Base-by-base conservation (phyloP, 2,888 invertebrate genomes). In the Caenorhabditis drosophilae region DNA sequence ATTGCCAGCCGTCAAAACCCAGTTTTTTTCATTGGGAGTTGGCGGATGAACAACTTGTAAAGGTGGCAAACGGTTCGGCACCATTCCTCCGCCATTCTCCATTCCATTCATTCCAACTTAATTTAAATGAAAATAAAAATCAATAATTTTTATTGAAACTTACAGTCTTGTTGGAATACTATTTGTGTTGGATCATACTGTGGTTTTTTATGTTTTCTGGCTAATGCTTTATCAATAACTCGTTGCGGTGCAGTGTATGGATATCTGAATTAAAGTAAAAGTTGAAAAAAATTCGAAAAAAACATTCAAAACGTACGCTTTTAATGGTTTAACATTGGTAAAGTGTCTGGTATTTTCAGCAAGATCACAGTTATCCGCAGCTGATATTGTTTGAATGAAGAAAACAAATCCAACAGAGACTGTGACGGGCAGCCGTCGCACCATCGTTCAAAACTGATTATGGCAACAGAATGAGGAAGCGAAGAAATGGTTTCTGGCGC, bases 1-100 rank as follows among this genome's bases (percentile, higher is more conserved):
- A 38, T 74, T 72, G 25, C 74, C 80, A 3, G 79, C 73, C 7
- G 77, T 74, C 60, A 82, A 46, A 16, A 81, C 81, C 81, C 81
- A 81, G 18, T 82, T 77, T 36, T 77, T 75, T 56, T 81, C 81
- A 49, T 78, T 74, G 0, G 81, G 81, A 0, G 77, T 61, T 15
- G 76, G 71, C 2, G 81, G 81, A 54, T 80, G 80, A 9, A 77
- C 75, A 7, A 78, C 70, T 64, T 79, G 68, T 1, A 66, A 36
- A 23, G 67, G 55, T 31, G 67, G 57, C 2, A 50, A 16, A 4
- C 67, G 48, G 23, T 45, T 42, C 18, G 46, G 31, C 55, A 54
- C 49, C 27, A 52, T 45, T 4, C 51, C 52, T 1, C 50, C 51
- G 16, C 26, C 31, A 31, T 31, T 31, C 7, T 31, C 12, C 31